phyloP scores from a whole-genome alignment of 2,797 vertebrate species.

The Sphenodon punctatus region DNA sequence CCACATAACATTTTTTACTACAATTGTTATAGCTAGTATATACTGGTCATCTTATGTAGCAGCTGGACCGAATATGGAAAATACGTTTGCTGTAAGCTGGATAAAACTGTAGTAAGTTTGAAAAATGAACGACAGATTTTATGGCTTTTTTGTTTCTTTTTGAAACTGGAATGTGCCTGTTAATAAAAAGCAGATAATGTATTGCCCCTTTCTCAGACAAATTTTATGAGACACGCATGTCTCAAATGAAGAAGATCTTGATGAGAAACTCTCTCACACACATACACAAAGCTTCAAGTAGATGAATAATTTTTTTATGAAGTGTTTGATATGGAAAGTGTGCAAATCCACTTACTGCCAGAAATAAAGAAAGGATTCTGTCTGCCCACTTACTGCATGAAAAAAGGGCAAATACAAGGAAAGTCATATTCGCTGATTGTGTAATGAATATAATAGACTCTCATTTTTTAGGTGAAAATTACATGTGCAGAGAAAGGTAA shows the following conservation, averaged over 20 bases:
- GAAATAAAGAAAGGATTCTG: background rate
- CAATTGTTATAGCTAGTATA: background rate
- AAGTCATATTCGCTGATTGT: slow-evolving; percentile 34
- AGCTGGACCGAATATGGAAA: background rate
- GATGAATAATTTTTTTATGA: slow-evolving; percentile 43
- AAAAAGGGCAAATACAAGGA: slow-evolving; percentile 27
- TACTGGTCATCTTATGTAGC: background rate
- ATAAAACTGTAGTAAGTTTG: slow-evolving; percentile 15
- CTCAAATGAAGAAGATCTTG: slow-evolving; percentile 39
- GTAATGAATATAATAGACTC: slow-evolving; percentile 21
- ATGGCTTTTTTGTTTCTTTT: background rate
- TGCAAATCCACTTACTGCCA: slow-evolving; percentile 8
- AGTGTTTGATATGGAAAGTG: slow-evolving; percentile 41
- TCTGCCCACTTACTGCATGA: background rate
- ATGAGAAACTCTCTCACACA: slow-evolving; percentile 40
- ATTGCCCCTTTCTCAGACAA: too few relatives aligned
- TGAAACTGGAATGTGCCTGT: slow-evolving; percentile 17
- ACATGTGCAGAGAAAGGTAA: slow-evolving; percentile 15
- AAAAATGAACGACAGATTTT: slow-evolving; percentile 30
- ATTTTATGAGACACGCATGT: slow-evolving; percentile 49
- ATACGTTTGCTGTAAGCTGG: background rate
- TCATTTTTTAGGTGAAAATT: slow-evolving; percentile 31
- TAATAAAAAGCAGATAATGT: slow-evolving; percentile 8
- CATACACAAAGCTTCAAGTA: slow-evolving; percentile 29
- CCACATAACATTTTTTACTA: slow-evolving; percentile 2